Percentiles rank a stretch among this genome's conserved stretches.
phyloP scores from a whole-genome alignment of 92 coral and sea anemone genomes.

The Hydrozoanthus gracilis region DNA sequence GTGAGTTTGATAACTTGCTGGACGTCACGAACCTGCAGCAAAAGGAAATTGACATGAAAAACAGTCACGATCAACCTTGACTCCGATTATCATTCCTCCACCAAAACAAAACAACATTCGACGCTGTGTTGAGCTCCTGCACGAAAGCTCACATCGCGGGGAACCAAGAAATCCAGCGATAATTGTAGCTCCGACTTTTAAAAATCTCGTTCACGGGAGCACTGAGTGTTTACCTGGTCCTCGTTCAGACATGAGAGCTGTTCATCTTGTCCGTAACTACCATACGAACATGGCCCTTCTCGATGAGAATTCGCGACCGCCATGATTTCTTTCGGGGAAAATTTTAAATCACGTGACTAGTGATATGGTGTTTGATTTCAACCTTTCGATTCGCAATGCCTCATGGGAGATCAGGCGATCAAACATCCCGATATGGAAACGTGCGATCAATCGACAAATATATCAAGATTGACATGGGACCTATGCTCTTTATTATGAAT shows the following conservation, averaged over 20 bases:
- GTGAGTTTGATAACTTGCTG: slow-evolving; percentile 95
- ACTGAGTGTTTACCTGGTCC: slow-evolving; percentile 70
- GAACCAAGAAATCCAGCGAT: slow-evolving; percentile 20
- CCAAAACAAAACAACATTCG: slow-evolving; percentile 88
- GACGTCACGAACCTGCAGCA: slow-evolving; percentile 86
- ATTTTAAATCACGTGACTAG: slow-evolving; percentile 84
- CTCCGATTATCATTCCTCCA: slow-evolving; percentile 39
- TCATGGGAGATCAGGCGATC: slow-evolving; percentile 61
- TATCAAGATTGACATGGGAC: too few species aligned
- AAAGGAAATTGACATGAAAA: slow-evolving; percentile 40
- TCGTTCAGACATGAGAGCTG: slow-evolving; percentile 78
- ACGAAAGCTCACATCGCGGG: slow-evolving; percentile 65
- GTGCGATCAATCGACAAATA: too few species aligned
- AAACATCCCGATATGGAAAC: not conserved
- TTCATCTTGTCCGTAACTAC: slow-evolving; percentile 62
- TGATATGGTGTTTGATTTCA: slow-evolving; percentile 47
- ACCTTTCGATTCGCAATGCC: slow-evolving; percentile 22
- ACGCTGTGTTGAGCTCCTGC: slow-evolving; percentile 59
- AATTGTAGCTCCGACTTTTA: not conserved
- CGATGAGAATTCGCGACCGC: slow-evolving; percentile 85
- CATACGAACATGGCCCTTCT: slow-evolving; percentile 65
- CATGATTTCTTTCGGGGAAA: slow-evolving; percentile 85
- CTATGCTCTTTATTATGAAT: too few species aligned
- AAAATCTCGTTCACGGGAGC: not conserved
- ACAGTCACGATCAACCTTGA: slow-evolving; percentile 54